phyloP scores from a whole-genome alignment of 1,140 invertebrate genomes.

The Sitobion miscanthi region DNA sequence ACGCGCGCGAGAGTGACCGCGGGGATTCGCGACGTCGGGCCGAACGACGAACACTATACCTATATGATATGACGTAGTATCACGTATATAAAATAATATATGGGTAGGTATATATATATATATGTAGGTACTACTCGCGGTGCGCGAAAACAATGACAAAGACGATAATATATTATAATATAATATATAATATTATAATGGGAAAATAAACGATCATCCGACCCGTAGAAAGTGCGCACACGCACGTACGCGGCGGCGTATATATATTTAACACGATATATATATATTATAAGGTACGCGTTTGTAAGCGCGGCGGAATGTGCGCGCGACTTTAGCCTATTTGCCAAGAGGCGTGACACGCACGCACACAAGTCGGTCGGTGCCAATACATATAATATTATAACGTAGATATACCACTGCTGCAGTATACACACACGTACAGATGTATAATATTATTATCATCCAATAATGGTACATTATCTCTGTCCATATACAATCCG shows the following conservation, averaged over 20 bases:
- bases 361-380: constrained; percentile 41
- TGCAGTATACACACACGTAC: not conserved
- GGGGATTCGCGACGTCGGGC: no score
- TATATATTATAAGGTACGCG: not conserved
- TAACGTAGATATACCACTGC: not conserved
- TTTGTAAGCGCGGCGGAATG: constrained; percentile 34
- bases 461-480: not conserved
- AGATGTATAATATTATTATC: not conserved
- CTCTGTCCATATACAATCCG: not conserved
- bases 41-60: not conserved
- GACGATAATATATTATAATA: not conserved
- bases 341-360: constrained; percentile 54
- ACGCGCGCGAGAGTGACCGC: not conserved
- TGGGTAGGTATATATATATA: not conserved
- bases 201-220: constrained; percentile 46
- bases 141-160: constrained; percentile 43
- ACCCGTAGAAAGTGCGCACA: constrained; percentile 35
- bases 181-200: not conserved
- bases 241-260: no score
- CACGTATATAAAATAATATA: no score
- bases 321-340: constrained; percentile 53
- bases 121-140: not conserved
- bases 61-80: not conserved
- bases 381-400: not conserved
- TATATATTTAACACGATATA: not conserved